Evolutionary conservation across 2,113 vertebrate genomes (phyloP), one percentile per base, ranked within the genome.

Genomic region (Tylochromis polylepis): DNA sequence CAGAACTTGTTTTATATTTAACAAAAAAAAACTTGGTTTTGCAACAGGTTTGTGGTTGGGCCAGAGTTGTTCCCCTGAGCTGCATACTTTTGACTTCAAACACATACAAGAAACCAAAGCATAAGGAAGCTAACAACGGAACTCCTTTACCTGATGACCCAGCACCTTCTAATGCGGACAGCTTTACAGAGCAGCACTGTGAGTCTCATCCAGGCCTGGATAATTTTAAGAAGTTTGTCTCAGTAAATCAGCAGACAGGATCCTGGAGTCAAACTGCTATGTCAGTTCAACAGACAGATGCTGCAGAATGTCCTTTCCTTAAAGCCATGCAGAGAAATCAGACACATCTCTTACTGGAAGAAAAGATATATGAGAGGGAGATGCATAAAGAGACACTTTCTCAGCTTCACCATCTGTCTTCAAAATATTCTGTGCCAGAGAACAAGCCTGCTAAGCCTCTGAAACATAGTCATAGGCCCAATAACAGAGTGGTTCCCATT

Each of bases 11-110:
- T 9, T 49, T 27, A 55, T 60, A 58, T 41, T 55, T 49, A 83
- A 89, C 4, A 16, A 36, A 4, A 49, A 24, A 2, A 34, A 2
- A 29, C 85, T 87, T 89, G 11, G 81, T 36, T 84, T 87, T 38
- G 22, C 59, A 81, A 79, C 95, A 97, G 97, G 95, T 97, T 41
- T 91, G 88, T n/a, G 96, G 97, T 34, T 97, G 98, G 97, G 93
- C 90, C 81, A 95, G 91, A 88, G 92, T 88, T 27, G 89, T 94
- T 62, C 95, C 96, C 12, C 88, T 94, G 12, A 95, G 95, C 84
- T 95, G 94, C 87, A 87, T 95, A 59, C 83, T 96, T 87, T 91
- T 95, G 87, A 62, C 94, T 36, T 95, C 92, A 84, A 97, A 95
- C 87, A 96, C 83, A 82, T 43, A 80, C 46, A 95, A 85, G 75